These are phyloP conservation scores for Zeuzera pyrina DNA, from an alignment of 2,888 invertebrate species.

Conservation along the genomic window DNA sequence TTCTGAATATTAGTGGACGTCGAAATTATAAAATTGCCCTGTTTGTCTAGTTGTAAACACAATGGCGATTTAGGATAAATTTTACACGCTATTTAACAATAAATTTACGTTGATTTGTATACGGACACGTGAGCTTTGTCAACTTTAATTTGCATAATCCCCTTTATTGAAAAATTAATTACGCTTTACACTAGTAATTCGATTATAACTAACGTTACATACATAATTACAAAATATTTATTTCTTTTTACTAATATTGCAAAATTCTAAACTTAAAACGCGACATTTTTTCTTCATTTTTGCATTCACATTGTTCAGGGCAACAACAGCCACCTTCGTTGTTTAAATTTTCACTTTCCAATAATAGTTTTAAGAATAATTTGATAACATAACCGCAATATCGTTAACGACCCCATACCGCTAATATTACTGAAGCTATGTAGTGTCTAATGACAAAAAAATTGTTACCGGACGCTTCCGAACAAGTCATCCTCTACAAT, in stretches of 20 bases:
- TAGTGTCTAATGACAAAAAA: slow-evolving; percentile 29
- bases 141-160: slow-evolving; percentile 56
- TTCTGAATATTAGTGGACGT: slow-evolving; percentile 46
- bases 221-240: no score
- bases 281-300: no score
- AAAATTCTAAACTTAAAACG: no score
- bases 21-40: slow-evolving; percentile 51
- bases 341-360: no score
- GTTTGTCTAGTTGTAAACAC: slow-evolving; percentile 46
- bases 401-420: no score
- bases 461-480: slow-evolving; percentile 27
- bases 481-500: slow-evolving; percentile 29
- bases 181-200: slow-evolving; percentile 32
- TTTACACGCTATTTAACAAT: slow-evolving; percentile 68
- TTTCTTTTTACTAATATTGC: no score
- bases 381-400: no score
- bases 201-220: slow-evolving; percentile 23
- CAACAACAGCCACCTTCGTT: no score
- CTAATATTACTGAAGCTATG: slow-evolving; percentile 14
- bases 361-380: no score
- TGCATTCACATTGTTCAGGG: no score
- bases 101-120: slow-evolving; percentile 45
- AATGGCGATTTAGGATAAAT: slow-evolving; percentile 34
- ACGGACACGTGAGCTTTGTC: slow-evolving; percentile 45
- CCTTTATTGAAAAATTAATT: slow-evolving; percentile 34